A percentile compares a stretch with the other conserved stretches of the same genome.
Evolutionary conservation across 2,797 vertebrate genomes (phyloP).

Genomic region (Vespertilio murinus): DNA sequence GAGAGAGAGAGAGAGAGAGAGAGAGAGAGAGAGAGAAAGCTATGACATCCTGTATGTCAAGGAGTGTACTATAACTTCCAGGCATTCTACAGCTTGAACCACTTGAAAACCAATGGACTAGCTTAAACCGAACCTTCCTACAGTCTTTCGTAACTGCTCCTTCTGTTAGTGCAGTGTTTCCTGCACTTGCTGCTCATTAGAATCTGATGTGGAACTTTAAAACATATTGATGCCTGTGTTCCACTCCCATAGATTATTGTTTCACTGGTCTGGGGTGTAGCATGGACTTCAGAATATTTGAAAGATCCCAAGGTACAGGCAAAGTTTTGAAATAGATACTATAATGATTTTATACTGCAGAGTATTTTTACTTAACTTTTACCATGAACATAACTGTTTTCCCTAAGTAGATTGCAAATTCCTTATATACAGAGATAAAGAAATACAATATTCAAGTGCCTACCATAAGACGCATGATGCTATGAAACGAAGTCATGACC

Average conservation of each 20-base stretch:
- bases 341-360: neutral
- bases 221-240: neutral
- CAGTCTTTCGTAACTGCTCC: neutral
- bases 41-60: neutral
- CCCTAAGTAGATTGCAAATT: neutral
- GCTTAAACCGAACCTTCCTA: neutral
- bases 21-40: neutral
- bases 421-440: neutral
- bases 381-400: neutral
- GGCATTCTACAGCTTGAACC: neutral
- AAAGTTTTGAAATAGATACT: neutral
- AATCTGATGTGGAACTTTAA: neutral
- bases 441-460: neutral
- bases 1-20: neutral
- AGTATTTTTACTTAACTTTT: neutral
- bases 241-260: neutral
- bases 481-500: neutral
- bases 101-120: neutral
- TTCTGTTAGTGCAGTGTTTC: neutral
- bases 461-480: neutral
- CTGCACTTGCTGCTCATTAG: neutral
- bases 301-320: neutral
- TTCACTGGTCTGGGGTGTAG: neutral
- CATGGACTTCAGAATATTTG: neutral
- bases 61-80: neutral